These are phyloP conservation scores for Rhinichthys osculus DNA, from an alignment of 2,797 vertebrate genomes.

Conservation along the genomic window DNA sequence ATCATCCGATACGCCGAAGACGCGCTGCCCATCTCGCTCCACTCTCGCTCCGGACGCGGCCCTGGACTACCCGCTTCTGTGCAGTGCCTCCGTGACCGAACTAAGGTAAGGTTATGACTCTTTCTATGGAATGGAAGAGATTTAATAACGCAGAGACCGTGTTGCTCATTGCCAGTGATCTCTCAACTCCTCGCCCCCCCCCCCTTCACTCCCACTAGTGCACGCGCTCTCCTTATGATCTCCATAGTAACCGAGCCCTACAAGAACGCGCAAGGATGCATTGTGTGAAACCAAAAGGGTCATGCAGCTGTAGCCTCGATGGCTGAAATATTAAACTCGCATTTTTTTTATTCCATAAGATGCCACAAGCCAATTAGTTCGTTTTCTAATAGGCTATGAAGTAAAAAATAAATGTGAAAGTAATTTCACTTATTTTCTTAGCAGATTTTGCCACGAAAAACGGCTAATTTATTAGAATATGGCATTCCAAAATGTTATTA, in stretches of 20 bases:
- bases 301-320: neutral
- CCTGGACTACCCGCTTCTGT: slow-evolving; percentile 9
- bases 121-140: neutral
- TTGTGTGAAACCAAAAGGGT: neutral
- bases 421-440: neutral
- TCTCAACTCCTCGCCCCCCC: slow-evolving; percentile 51
- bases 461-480: neutral
- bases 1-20: slow-evolving; percentile 77
- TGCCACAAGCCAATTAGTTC: neutral
- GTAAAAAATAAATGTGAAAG: neutral
- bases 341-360: neutral
- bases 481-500: neutral
- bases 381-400: neutral
- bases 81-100: neutral
- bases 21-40: slow-evolving; percentile 74
- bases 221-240: slow-evolving; percentile 24
- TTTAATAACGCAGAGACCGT: slow-evolving; percentile 20
- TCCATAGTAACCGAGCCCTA: slow-evolving; percentile 54
- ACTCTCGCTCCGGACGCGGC: slow-evolving; percentile 25
- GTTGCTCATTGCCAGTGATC: slow-evolving; percentile 36
- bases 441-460: neutral
- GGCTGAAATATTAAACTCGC: neutral
- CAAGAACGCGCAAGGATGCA: slow-evolving; percentile 47
- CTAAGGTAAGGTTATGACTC: slow-evolving; percentile 2
- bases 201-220: slow-evolving; percentile 51